Base-by-base conservation (phyloP, 2,113 vertebrate genomes). In the Phyllostomus hastatus region DNA sequence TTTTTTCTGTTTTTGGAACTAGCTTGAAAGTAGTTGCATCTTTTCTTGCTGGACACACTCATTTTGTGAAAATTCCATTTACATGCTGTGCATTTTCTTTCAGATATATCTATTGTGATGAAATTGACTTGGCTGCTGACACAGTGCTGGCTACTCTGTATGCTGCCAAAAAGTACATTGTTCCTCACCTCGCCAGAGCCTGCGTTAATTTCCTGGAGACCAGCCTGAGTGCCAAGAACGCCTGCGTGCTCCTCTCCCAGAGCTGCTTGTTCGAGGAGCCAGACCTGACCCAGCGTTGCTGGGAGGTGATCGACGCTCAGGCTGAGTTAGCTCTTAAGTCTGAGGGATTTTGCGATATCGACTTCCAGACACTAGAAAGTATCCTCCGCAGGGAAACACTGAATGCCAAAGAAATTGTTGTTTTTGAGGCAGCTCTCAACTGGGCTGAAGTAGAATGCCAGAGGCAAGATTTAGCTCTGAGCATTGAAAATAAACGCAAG, bases 151-250 rank as follows among this genome's bases (percentile, higher is more conserved):
- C 99, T 93, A 99, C 99, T 67, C 99, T 99, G 48, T 99, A 99
- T 38, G 99, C 99, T 97, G 99, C 99, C 97, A 99, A 99, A 98
- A 99, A 99, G 94, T 99, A 99, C 98, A 99, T 99, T 2, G 99
- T 99, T 91, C 99, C 99, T 97, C 99, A 99, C 97, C 99, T 99
- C 66, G 99, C 99, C 90, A 99, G 99, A 0, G 99, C 99, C 92
- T 99, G 99, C 1, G 99, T 99, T 93, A 99, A 99, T 98, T 99
- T 99, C 98, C 98, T 99, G 88, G 99, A 99, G 98, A 99, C 99
- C 2, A 99, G 99, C 90, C 98, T 99, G 88, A 99, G 99, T 2
- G 99, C 99, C 90, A 99, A 99, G 98, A 99, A 99, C 0, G 99
- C 99, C 70, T 99, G 99, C 0, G 99, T 99, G 95, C 98, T 99